Base-by-base conservation (phyloP, 1,140 invertebrate species). In the Amyelois transitella region DNA sequence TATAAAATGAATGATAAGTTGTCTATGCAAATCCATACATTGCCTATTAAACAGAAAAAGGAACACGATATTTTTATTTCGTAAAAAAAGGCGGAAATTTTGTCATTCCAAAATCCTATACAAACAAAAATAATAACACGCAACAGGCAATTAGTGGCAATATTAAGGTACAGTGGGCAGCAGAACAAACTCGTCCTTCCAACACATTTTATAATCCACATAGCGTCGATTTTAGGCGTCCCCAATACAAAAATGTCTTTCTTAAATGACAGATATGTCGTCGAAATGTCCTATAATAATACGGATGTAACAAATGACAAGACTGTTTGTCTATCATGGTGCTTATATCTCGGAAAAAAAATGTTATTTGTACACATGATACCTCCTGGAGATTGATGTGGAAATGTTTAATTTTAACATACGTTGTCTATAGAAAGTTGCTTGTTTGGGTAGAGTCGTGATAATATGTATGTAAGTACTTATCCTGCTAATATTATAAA, bases 271-370 rank as follows among this genome's bases (percentile, higher is more conserved):
- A 38, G 32, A 38, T 14, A 1, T 12, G 17, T 38, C 7, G 32
- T 14, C 12, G n/a, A n/a, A 32, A 7, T 52, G 50, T 66, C 67
- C 67, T 70, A 70, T 62, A 56, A 68, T n/a, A 69, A 72, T 66
- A 72, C n/a, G 51, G 49, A 53, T 17, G 19, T 19, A 56, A 19
- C 12, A 38, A 38, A 14, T 56, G 55, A 56, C 55, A 56, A 38
- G 32, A 28, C 28, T 56, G 55, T 44, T 32, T 44, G 38, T 53
- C 17, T 14, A 14, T 38, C 32, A 38, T 4, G 5, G 12, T 38
- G 1, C 1, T 6, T 6, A 1, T 14, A 38, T 38, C 32, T 38
- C 32, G 1, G 32, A 38, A 38, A 38, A n/a, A 38, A 38, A 28
- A 38, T 38, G 32, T 38, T 38, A 38, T 12, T 38, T 32, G 7